Evolutionary conservation across 1,140 invertebrate genomes (phyloP).

Genomic region (Drosophila virilis): DNA sequence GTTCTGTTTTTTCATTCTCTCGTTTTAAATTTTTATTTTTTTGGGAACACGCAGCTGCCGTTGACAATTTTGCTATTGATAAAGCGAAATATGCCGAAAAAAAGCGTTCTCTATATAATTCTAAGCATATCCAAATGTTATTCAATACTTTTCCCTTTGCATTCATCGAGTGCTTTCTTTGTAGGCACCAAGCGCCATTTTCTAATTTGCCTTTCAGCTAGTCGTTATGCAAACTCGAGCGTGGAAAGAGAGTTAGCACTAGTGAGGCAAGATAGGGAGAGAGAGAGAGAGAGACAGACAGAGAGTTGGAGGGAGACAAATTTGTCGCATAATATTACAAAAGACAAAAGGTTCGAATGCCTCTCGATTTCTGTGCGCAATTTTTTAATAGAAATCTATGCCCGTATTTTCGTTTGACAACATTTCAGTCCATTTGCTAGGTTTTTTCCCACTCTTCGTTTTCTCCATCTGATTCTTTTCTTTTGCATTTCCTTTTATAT

Average conservation of each 20-base stretch:
- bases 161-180: conserved; percentile 58
- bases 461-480: conserved; percentile 2
- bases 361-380: conserved; percentile 40
- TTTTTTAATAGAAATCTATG: conserved; percentile 75
- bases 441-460: neutral
- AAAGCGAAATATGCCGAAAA: conserved; percentile 12
- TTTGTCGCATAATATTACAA: conserved; percentile 79
- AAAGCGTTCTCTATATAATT: conserved; percentile 44
- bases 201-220: conserved; percentile 65
- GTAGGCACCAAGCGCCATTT: conserved; percentile 56
- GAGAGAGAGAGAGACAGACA: neutral
- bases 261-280: neutral
- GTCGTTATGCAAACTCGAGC: conserved; percentile 9
- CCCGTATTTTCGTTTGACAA: conserved; percentile 80
- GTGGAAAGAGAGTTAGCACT: neutral
- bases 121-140: conserved; percentile 78
- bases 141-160: conserved; percentile 74
- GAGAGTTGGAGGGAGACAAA: conserved; percentile 21
- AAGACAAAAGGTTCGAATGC: conserved; percentile 70
- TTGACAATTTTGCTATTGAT: conserved; percentile 71
- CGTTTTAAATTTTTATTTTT: conserved; percentile 8
- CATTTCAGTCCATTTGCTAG: conserved; percentile 59
- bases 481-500: conserved; percentile 48
- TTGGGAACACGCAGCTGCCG: conserved; percentile 53
- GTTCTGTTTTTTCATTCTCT: conserved; percentile 27